These are phyloP conservation scores for Neogale vison DNA, from an alignment of 2,113 vertebrate genomes.

Conservation along the genomic window DNA sequence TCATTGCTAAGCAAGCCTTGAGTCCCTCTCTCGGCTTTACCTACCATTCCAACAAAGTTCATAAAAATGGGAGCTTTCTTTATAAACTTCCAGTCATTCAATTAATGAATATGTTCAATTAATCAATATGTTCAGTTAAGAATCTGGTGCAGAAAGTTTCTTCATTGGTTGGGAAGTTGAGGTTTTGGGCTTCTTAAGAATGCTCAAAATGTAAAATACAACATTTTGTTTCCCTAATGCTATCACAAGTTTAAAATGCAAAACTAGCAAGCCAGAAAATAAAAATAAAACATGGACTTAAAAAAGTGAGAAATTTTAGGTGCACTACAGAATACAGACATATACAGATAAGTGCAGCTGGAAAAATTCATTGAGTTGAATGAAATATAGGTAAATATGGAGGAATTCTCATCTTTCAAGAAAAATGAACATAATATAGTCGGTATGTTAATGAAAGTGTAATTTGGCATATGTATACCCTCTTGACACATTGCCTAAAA, in stretches of 20 bases:
- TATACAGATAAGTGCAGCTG: neutral
- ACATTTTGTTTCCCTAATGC: neutral
- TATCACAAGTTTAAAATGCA: neutral
- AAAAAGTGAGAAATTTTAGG: neutral
- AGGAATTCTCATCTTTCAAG: neutral
- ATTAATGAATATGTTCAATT: too few species aligned
- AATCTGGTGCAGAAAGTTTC: neutral
- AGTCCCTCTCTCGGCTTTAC: neutral
- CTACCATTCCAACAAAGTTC: neutral
- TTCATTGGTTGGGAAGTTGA: neutral
- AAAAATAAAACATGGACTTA: neutral
- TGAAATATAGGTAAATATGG: neutral
- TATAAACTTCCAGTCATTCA: neutral
- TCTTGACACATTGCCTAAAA: neutral
- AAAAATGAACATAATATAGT: neutral
- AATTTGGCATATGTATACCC: neutral
- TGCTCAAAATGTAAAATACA: neutral
- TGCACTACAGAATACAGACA: neutral
- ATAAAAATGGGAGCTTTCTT: neutral
- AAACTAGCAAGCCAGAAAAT: neutral
- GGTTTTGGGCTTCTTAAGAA: neutral
- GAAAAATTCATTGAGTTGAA: neutral
- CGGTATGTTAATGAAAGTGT: neutral
- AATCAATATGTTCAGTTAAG: neutral
- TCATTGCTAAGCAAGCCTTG: neutral